phyloP scores from a whole-genome alignment of 1,140 invertebrate species.

The Diachasmimorpha longicaudata region DNA sequence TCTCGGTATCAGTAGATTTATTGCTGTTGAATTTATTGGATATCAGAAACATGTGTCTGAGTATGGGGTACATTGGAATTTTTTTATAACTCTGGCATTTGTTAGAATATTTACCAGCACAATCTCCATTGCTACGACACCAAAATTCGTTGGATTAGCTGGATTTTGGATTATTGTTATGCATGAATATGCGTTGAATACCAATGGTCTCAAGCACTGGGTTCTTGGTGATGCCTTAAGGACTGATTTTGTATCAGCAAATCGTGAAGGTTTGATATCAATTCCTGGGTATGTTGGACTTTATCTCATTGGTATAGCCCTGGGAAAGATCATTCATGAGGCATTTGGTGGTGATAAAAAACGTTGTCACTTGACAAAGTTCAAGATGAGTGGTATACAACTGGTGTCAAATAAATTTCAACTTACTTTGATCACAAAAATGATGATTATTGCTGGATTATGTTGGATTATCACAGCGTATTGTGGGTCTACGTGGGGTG shows the following conservation, averaged over 20 bases:
- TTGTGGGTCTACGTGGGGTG: conserved; percentile 58
- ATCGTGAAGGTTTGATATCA: conserved; percentile 89
- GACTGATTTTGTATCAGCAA: conserved; percentile 75
- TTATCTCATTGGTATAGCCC: conserved; percentile 76
- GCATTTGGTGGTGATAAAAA: no score
- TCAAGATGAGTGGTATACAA: conserved; percentile 22
- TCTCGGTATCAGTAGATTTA: conserved; percentile 75
- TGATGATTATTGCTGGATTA: conserved; percentile 54
- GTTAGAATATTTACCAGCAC: conserved; percentile 77
- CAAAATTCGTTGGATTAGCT: conserved; percentile 59
- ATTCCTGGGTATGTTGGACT: conserved; percentile 82
- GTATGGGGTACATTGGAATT: conserved; percentile 97
- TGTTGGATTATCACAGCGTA: conserved; percentile 59
- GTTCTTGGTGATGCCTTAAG: conserved; percentile 70
- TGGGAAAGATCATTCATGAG: conserved; percentile 69
- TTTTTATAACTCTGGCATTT: conserved; percentile 89
- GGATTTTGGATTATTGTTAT: conserved; percentile 65
- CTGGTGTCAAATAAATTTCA: conserved; percentile 44
- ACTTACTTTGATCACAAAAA: conserved; percentile 46
- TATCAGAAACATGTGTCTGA: conserved; percentile 90
- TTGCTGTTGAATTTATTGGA: conserved; percentile 70
- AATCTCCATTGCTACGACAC: conserved; percentile 62
- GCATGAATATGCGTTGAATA: conserved; percentile 74
- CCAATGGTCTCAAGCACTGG: conserved; percentile 71
- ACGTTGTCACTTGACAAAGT: no score